phyloP scores from a whole-genome alignment of 2,113 vertebrate species.

The Crotalus helleri region DNA sequence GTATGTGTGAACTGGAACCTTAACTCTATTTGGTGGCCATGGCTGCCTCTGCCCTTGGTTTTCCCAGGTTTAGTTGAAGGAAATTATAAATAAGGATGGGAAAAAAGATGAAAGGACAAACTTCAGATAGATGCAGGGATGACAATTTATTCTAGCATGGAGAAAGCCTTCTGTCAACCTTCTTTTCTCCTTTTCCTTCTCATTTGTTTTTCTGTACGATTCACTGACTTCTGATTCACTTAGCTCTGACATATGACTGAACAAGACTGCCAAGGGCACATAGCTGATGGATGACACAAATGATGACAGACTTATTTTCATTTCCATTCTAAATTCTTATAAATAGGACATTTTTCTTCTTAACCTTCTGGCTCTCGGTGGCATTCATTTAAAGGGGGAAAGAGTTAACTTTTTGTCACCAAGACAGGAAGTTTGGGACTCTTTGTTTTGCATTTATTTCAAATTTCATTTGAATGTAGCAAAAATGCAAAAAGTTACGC shows the following conservation, averaged over 20 bases:
- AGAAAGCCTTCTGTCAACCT: background rate
- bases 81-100: background rate
- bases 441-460: constrained; percentile 8
- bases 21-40: background rate
- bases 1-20: background rate
- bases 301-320: constrained; percentile 49
- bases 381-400: background rate
- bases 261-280: constrained; percentile 39
- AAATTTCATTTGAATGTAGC: background rate
- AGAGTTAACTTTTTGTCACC: constrained; percentile 11
- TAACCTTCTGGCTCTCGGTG: background rate
- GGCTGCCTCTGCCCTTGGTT: background rate
- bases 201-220: constrained; percentile 32
- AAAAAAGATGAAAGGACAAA: background rate
- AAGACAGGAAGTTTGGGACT: background rate
- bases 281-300: constrained; percentile 37
- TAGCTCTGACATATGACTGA: constrained; percentile 53
- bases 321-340: constrained; percentile 48
- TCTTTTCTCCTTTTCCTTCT: background rate
- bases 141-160: background rate
- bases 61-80: background rate
- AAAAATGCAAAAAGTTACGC: background rate
- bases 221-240: constrained; percentile 52
- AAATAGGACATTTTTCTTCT: constrained; percentile 48
- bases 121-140: background rate